Evolutionary conservation across 2,888 invertebrate species (phyloP).

Genomic region (Hemaris fuciformis): DNA sequence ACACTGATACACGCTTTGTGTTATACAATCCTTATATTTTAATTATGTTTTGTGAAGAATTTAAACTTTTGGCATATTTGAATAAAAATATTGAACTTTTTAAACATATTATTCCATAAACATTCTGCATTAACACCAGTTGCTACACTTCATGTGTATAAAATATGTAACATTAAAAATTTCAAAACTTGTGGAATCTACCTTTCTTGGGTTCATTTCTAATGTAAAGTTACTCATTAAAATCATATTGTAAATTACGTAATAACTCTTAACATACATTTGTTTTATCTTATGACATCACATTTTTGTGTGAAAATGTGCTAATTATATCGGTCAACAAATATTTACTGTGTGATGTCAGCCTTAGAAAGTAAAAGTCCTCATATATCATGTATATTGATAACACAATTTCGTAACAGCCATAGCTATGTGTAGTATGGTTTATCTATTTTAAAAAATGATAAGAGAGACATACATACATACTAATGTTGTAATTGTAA

Average conservation of each 20-base stretch:
- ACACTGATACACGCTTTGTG: neutral
- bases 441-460: constrained; percentile 37
- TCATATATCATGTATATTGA: constrained; percentile 35
- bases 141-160: neutral
- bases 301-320: constrained; percentile 20
- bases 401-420: constrained; percentile 41
- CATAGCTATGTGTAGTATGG: constrained; percentile 26
- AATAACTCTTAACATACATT: neutral
- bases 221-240: neutral
- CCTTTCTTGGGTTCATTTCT: neutral
- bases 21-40: constrained; percentile 5
- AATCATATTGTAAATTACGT: neutral
- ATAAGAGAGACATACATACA: constrained; percentile 16
- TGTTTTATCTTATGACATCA: neutral
- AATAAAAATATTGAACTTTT: too few species aligned
- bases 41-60: neutral
- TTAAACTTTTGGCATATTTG: neutral
- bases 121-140: too few species aligned
- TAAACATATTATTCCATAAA: neutral
- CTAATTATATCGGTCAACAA: constrained; percentile 1
- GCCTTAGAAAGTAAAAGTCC: constrained; percentile 36
- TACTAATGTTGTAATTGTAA: neutral
- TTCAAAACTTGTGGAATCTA: neutral
- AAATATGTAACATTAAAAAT: neutral
- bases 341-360: constrained; percentile 10